phyloP scores from a whole-genome alignment of 2,113 vertebrate species.

The Rousettus leschenaultii region DNA sequence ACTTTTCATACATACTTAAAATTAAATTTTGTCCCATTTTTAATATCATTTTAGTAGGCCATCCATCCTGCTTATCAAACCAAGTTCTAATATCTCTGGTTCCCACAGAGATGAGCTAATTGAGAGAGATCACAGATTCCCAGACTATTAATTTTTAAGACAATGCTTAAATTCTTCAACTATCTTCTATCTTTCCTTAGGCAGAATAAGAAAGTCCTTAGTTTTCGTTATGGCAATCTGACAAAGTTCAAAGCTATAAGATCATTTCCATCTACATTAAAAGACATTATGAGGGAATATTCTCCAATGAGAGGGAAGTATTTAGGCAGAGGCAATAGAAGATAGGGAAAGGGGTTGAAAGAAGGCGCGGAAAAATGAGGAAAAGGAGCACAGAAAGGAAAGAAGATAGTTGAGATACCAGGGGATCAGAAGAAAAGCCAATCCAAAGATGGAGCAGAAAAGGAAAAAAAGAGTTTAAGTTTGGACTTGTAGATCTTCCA shows the following conservation, averaged over 20 bases:
- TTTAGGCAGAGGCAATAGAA: background rate
- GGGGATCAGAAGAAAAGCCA: background rate
- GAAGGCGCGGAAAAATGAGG: background rate
- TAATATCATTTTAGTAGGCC: background rate
- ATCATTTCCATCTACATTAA: background rate
- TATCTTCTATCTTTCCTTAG: background rate
- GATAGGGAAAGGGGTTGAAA: background rate
- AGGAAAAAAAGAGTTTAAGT: background rate
- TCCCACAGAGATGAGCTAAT: background rate
- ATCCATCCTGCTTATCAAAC: background rate
- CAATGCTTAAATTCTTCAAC: background rate
- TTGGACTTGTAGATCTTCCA: background rate
- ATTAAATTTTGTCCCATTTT: background rate
- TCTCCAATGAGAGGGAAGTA: background rate
- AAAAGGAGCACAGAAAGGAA: background rate
- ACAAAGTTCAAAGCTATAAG: background rate
- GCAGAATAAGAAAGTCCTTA: background rate
- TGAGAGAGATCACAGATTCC: background rate
- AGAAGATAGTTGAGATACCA: background rate
- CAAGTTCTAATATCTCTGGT: background rate
- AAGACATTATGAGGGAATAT: background rate
- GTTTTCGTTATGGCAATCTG: background rate
- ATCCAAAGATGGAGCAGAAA: background rate
- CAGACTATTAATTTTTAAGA: background rate
- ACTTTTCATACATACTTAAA: background rate